These are phyloP conservation scores for Megalonaias nervosa DNA, from an alignment of 1,140 invertebrate species.

Conservation along the genomic window DNA sequence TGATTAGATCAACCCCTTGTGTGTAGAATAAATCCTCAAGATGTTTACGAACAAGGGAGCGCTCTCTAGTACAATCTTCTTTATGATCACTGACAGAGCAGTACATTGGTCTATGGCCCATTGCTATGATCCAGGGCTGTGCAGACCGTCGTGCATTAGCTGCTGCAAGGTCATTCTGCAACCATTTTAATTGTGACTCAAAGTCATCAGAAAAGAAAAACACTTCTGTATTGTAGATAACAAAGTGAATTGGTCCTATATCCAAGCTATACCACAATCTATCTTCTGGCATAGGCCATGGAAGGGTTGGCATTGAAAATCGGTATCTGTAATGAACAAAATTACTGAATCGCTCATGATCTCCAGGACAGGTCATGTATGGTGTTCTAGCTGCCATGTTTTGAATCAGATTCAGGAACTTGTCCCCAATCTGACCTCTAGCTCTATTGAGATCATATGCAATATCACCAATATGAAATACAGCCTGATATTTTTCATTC, in stretches of 20 bases:
- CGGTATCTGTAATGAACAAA: constrained; percentile 62
- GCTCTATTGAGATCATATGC: constrained; percentile 68
- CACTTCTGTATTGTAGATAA: constrained; percentile 57
- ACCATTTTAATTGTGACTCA: constrained; percentile 53
- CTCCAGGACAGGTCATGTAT: constrained; percentile 71
- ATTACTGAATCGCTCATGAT: constrained; percentile 68
- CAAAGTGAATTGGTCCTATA: constrained; percentile 65
- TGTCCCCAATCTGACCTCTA: constrained; percentile 64
- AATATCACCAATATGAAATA: constrained; percentile 85
- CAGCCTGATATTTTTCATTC: constrained; percentile 83
- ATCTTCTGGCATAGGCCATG: constrained; percentile 61
- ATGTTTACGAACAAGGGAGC: constrained; percentile 37
- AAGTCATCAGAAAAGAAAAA: constrained; percentile 44
- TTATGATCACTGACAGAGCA: constrained; percentile 54
- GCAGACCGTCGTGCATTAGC: constrained; percentile 55
- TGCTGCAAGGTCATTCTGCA: constrained; percentile 53
- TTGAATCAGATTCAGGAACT: constrained; percentile 65
- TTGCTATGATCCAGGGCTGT: constrained; percentile 68
- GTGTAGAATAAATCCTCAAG: constrained; percentile 90
- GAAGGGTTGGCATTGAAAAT: constrained; percentile 68
- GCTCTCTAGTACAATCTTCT: constrained; percentile 42
- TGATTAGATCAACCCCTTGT: constrained; percentile 91
- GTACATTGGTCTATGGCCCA: constrained; percentile 69
- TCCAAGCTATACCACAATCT: constrained; percentile 71
- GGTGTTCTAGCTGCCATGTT: constrained; percentile 66